phyloP scores from a whole-genome alignment of 2,888 invertebrate species.

The Coleophora deauratella region DNA sequence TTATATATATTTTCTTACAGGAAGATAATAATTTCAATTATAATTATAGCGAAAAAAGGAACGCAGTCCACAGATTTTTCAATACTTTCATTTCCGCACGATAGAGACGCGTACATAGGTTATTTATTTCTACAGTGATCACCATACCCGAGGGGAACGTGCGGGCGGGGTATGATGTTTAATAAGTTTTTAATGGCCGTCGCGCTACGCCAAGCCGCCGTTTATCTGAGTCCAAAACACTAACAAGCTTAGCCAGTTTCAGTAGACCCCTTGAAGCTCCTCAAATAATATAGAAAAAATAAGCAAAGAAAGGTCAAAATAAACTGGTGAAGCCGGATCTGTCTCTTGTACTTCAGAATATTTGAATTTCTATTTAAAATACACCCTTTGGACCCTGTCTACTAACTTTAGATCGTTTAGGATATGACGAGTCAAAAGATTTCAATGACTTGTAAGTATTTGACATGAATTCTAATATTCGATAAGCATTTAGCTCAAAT shows the following conservation, averaged over 20 bases:
- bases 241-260: slow-evolving; percentile 21
- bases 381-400: slow-evolving; percentile 30
- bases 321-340: slow-evolving; percentile 25
- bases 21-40: too few relatives aligned
- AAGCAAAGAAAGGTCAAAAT: slow-evolving; percentile 14
- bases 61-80: too few relatives aligned
- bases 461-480: too few relatives aligned
- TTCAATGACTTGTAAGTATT: too few relatives aligned
- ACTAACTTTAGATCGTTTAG: slow-evolving; percentile 3
- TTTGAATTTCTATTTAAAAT: slow-evolving; percentile 43
- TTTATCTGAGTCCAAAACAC: slow-evolving; percentile 34
- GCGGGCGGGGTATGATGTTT: slow-evolving; percentile 72
- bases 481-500: too few relatives aligned
- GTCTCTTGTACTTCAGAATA: slow-evolving; percentile 31
- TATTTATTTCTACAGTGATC: too few relatives aligned
- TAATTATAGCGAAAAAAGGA: too few relatives aligned
- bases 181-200: slow-evolving; percentile 79
- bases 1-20: too few relatives aligned
- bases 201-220: slow-evolving; percentile 47
- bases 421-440: too few relatives aligned
- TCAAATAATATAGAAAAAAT: neutral
- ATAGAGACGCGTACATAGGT: too few relatives aligned
- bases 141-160: too few relatives aligned
- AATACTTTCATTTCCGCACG: too few relatives aligned
- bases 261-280: slow-evolving; percentile 19